phyloP scores from a whole-genome alignment of 2,113 vertebrate genomes.

The Sclerurus mexicanus region DNA sequence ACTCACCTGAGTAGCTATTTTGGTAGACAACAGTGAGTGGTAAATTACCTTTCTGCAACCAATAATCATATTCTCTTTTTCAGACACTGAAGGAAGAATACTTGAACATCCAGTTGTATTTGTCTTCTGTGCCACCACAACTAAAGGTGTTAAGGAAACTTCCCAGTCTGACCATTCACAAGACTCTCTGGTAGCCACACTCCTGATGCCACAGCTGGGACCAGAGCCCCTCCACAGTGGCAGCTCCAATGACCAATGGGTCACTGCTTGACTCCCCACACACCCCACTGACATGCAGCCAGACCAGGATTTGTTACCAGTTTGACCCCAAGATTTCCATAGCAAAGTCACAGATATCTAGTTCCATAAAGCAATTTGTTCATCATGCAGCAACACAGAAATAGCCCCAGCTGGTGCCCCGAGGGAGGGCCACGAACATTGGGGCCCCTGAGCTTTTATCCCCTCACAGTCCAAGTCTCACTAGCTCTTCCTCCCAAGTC shows the following conservation, averaged over 20 bases:
- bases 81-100: not conserved
- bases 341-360: not conserved
- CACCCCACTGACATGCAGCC: not conserved
- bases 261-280: rapidly evolving
- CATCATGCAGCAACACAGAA: rapidly evolving
- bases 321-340: too few species aligned
- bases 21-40: not conserved
- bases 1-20: not conserved
- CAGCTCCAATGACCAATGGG: rapidly evolving
- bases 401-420: rapidly evolving
- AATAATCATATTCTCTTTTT: not conserved
- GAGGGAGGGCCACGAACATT: rapidly evolving
- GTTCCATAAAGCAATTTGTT: not conserved
- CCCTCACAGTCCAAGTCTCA: not conserved
- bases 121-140: not conserved
- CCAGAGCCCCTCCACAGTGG: too few species aligned
- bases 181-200: not conserved
- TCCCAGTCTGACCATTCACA: not conserved
- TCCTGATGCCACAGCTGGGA: not conserved
- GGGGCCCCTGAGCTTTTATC: rapidly evolving
- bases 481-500: not conserved
- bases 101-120: not conserved
- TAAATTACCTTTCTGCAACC: not conserved
- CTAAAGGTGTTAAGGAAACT: not conserved
- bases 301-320: rapidly evolving